These are phyloP conservation scores for Plectropomus leopardus DNA, from an alignment of 2,113 vertebrate species.

Conservation along the genomic window DNA sequence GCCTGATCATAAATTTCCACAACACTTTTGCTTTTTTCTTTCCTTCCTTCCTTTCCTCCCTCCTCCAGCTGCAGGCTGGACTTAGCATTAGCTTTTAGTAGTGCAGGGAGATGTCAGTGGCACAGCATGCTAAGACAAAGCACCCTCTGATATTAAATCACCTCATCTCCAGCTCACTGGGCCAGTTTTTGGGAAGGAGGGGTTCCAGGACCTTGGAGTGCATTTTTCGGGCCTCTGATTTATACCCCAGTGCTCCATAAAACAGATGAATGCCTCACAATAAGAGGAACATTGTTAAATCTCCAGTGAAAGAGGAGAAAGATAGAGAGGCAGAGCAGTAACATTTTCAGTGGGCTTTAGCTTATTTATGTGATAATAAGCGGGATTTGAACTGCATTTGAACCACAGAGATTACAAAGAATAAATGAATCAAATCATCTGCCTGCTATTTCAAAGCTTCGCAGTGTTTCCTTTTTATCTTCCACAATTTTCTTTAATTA, in stretches of 20 bases:
- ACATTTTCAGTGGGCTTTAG: background rate
- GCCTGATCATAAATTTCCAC: background rate
- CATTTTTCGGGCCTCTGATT: constrained; percentile 60
- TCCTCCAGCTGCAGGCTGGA: constrained; percentile 25
- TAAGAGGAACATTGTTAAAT: constrained; percentile 64
- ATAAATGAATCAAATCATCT: constrained; percentile 12
- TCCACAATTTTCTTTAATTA: background rate
- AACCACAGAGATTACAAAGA: constrained; percentile 5
- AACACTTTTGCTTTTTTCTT: background rate
- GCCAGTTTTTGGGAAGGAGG: constrained; percentile 29
- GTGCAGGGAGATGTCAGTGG: constrained; percentile 29
- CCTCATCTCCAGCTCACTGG: constrained; percentile 59
- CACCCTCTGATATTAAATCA: constrained; percentile 57
- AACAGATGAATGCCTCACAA: constrained; percentile 59
- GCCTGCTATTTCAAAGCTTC: background rate
- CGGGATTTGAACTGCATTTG: constrained; percentile 31
- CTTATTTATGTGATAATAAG: constrained; percentile 36
- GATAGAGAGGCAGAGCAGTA: constrained; percentile 6
- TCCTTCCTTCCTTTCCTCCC: background rate
- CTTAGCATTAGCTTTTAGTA: constrained; percentile 34
- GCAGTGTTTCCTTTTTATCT: background rate
- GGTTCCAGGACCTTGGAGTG: constrained; percentile 33
- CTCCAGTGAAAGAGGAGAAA: background rate
- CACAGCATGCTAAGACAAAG: constrained; percentile 58
- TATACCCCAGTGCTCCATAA: constrained; percentile 52